Conservation (phyloP, 2,113 vertebrate genomes). For the Lampris incognitus region DNA sequence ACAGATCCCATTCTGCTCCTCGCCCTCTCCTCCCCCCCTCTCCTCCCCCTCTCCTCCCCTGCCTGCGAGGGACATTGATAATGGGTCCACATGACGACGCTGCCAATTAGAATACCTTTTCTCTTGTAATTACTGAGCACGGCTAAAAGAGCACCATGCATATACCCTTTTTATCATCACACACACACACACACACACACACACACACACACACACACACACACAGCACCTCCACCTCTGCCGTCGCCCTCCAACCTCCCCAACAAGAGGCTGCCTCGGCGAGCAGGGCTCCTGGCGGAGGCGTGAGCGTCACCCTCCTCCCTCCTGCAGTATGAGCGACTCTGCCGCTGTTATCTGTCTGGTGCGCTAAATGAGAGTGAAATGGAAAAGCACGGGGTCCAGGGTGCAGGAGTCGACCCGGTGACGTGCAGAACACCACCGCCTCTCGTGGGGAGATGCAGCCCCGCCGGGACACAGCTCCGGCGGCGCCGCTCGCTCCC, state of each 20-base stretch:
- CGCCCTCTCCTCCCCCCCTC: constrained; percentile 43
- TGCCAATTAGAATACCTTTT: constrained; percentile 80
- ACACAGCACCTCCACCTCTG: not conserved
- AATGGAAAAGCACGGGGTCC: constrained; percentile 3
- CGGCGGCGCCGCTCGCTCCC: constrained; percentile 24
- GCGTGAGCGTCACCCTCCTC: constrained; percentile 22
- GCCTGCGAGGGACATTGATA: constrained; percentile 80
- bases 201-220: not conserved
- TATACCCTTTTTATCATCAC: constrained; percentile 59
- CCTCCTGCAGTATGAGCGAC: constrained; percentile 17
- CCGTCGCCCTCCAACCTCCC: not conserved
- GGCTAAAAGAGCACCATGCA: constrained; percentile 67
- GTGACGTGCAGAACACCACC: not conserved
- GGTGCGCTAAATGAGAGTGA: constrained; percentile 21
- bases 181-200: not conserved
- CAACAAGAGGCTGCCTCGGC: constrained; percentile 23
- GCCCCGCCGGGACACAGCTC: constrained; percentile 28
- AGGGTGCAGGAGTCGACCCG: constrained; percentile 1
- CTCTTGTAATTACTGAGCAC: constrained; percentile 73
- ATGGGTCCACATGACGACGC: constrained; percentile 79
- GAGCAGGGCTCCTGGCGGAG: constrained; percentile 20
- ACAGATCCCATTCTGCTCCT: constrained; percentile 62
- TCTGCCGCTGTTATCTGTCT: constrained; percentile 16
- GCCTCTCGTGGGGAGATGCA: not conserved
- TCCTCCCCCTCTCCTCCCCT: constrained; percentile 48